Evolutionary conservation across 1,140 invertebrate genomes (phyloP).

Genomic region (Vanessa atalanta): DNA sequence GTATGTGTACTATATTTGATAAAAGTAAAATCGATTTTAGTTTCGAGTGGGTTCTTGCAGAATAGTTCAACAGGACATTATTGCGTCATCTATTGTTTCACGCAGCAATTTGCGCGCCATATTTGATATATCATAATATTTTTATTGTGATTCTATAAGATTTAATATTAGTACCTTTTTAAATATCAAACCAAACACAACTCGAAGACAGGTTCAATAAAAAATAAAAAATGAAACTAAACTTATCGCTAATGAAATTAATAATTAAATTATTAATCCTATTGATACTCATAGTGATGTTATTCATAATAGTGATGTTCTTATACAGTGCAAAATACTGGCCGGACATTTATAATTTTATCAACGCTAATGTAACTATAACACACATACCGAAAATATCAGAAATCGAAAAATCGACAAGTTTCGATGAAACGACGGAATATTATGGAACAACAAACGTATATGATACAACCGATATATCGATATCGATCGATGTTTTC

Average conservation of each 20-base stretch:
- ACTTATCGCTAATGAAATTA: conserved; percentile 50
- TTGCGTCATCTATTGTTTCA: conserved; percentile 6
- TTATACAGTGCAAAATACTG: conserved; percentile 67
- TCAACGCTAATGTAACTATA: conserved; percentile 70
- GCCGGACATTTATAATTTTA: conserved; percentile 68
- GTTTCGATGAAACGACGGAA: conserved; percentile 51
- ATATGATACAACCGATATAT: conserved; percentile 42
- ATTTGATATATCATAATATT: conserved; percentile 19
- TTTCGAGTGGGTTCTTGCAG: not conserved
- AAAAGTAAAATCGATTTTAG: too few relatives aligned
- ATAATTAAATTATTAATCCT: conserved; percentile 58
- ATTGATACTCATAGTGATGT: conserved; percentile 58
- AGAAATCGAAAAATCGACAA: conserved; percentile 54
- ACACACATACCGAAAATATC: conserved; percentile 66
- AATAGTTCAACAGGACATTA: not conserved
- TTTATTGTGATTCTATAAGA: conserved; percentile 7
- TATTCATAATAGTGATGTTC: conserved; percentile 57
- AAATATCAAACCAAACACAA: conserved; percentile 34
- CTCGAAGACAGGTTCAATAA: not conserved
- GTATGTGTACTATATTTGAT: too few relatives aligned
- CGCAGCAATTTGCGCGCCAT: conserved; percentile 15
- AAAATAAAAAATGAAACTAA: conserved; percentile 56
- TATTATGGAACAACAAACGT: conserved; percentile 47
- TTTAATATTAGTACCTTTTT: conserved; percentile 35
- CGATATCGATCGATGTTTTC: conserved; percentile 35